Evolutionary conservation across 2,113 vertebrate genomes (phyloP), one percentile per base, ranked within the genome.

Genomic region (Hemiprocne comata): DNA sequence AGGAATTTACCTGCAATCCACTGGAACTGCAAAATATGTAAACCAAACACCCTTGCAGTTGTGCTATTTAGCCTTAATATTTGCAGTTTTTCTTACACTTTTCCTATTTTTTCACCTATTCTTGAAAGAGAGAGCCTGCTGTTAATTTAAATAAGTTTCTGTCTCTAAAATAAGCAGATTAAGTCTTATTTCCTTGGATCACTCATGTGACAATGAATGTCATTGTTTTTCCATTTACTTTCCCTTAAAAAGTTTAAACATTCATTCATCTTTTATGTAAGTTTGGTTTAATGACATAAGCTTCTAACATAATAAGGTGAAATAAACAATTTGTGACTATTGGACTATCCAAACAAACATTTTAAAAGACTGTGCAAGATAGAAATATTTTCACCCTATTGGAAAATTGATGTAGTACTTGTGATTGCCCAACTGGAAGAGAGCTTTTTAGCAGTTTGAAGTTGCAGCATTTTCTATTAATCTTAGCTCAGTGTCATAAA

Each of bases 111-210:
- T 67, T 11, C 11, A 25, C 34, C 34, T 66, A 10, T 79, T 82
- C 31, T 90, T 78, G 33, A 94, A 96, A 96, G 69, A 96, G 26
- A 93, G 86, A 79, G 58, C 34, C 25, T 61, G 44, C 64, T 86
- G 21, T 74, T 93, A 97, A 94, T 91, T 86, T 87, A 70, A n/a
- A 75, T 96, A 94, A 80, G 57, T 85, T 95, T 90, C 53, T 96
- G 71, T 84, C 86, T 82, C 33, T 75, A 81, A 96, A 85, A 94
- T 80, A 95, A 92, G 24, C 40, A 93, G 80, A 91, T 78, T 36
- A 96, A 85, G 2, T 93, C 57, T 94, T 48, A 8, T 73, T 92
- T 95, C 46, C 71, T 87, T 80, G 51, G 46, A 75, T 95, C 73
- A 44, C 58, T 94, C 53, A 61, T 36, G 87, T 82, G 70, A 89